phyloP scores from a whole-genome alignment of 2,797 vertebrate species.

The Neomorphus geoffroyi region DNA sequence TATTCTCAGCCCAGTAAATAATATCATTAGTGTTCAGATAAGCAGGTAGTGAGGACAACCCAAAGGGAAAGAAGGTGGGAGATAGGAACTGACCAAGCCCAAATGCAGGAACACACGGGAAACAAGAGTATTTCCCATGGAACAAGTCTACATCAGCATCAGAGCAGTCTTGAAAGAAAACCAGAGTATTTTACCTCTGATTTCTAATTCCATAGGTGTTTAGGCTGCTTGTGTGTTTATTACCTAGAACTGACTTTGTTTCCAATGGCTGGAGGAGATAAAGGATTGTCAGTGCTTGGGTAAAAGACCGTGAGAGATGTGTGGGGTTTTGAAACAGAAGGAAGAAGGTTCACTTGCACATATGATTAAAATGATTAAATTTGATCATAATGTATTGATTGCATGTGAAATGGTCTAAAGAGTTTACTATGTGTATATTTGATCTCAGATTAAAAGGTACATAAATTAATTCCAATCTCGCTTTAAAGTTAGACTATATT shows the following conservation, averaged over 20 bases:
- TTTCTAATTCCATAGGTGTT: not conserved
- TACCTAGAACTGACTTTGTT: not conserved
- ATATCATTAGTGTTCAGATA: not conserved
- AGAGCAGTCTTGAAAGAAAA: not conserved
- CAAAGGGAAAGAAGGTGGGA: not conserved
- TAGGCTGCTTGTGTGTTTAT: not conserved
- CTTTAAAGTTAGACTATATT: not conserved
- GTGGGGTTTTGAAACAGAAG: not conserved
- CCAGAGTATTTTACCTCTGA: not conserved
- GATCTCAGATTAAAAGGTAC: not conserved
- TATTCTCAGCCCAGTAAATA: not conserved
- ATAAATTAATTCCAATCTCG: not conserved
- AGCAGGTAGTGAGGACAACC: not conserved
- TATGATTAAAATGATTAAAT: not conserved
- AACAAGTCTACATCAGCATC: not conserved
- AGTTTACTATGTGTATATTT: not conserved
- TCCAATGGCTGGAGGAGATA: not conserved
- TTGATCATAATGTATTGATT: not conserved
- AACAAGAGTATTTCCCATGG: not conserved
- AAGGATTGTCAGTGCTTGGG: not conserved
- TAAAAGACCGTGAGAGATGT: not conserved
- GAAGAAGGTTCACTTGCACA: not conserved
- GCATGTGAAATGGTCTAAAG: not conserved
- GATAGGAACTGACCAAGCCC: not conserved
- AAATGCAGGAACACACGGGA: not conserved